Evolutionary conservation across 2,113 vertebrate genomes (phyloP).

Genomic region (Phrynosoma blainvillii): DNA sequence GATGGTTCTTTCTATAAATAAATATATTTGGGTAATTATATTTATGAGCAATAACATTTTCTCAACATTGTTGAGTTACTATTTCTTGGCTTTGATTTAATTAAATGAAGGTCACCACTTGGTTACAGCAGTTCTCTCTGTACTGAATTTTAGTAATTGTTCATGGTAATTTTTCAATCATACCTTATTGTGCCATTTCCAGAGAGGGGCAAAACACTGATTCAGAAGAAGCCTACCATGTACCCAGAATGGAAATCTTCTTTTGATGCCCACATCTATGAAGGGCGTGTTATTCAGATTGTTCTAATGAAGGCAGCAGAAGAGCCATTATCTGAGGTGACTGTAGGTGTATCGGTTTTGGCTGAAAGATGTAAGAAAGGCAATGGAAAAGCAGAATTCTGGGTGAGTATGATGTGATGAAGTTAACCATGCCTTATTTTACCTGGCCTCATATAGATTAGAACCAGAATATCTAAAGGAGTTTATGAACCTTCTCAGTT

Average conservation of each 20-base stretch:
- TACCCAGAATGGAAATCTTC: slow-evolving; percentile 94
- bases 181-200: slow-evolving; percentile 12
- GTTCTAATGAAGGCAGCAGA: slow-evolving; percentile 94
- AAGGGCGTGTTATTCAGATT: slow-evolving; percentile 95
- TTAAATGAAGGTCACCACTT: background rate
- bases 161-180: background rate
- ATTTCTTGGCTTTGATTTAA: slow-evolving; percentile 15
- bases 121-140: background rate
- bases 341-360: slow-evolving; percentile 92
- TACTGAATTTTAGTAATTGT: background rate
- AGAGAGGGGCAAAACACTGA: slow-evolving; percentile 95
- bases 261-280: slow-evolving; percentile 96
- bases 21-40: background rate
- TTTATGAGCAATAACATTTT: background rate
- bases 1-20: background rate
- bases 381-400: slow-evolving; percentile 93
- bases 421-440: background rate
- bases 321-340: slow-evolving; percentile 91
- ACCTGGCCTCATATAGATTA: background rate
- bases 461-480: background rate
- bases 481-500: no score
- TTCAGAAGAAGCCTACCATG: slow-evolving; percentile 98
- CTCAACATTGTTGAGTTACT: background rate
- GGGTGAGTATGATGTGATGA: slow-evolving; percentile 80
- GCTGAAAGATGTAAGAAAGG: slow-evolving; percentile 97